Evolutionary conservation across 2,797 vertebrate species (phyloP).

Genomic region (Setipinna tenuifilis): DNA sequence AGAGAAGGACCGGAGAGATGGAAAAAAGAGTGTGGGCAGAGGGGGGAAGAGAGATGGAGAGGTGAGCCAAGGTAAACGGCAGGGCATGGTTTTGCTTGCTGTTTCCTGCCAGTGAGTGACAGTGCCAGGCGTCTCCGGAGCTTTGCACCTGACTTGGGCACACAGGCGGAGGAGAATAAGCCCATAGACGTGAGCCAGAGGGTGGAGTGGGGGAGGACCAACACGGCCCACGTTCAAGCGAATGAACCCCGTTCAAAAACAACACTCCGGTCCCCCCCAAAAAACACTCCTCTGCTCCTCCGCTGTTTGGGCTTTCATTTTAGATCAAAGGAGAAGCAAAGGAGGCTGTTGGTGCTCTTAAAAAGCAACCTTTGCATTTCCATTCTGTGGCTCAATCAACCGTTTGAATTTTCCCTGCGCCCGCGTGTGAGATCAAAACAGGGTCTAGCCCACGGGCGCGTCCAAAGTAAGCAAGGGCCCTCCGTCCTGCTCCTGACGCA

Average conservation of each 20-base stretch:
- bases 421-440: not conserved
- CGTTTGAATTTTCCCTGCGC: not conserved
- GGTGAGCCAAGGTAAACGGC: slow-evolving; percentile 20
- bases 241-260: slow-evolving; percentile 20
- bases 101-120: not conserved
- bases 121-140: slow-evolving; percentile 12
- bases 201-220: not conserved
- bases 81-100: slow-evolving; percentile 19
- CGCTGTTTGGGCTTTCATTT: slow-evolving; percentile 6
- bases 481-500: too few species aligned
- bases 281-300: not conserved
- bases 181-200: not conserved
- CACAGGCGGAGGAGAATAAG: not conserved
- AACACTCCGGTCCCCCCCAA: not conserved
- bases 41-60: not conserved
- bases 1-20: too few species aligned
- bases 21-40: too few species aligned
- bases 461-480: slow-evolving; percentile 11
- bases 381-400: not conserved
- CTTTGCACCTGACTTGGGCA: slow-evolving; percentile 9
- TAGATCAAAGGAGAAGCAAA: not conserved
- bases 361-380: not conserved
- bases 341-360: not conserved
- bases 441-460: not conserved
- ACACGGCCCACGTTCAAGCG: not conserved